Conservation (phyloP, 2,888 invertebrate genomes). For the Cancer borealis region DNA sequence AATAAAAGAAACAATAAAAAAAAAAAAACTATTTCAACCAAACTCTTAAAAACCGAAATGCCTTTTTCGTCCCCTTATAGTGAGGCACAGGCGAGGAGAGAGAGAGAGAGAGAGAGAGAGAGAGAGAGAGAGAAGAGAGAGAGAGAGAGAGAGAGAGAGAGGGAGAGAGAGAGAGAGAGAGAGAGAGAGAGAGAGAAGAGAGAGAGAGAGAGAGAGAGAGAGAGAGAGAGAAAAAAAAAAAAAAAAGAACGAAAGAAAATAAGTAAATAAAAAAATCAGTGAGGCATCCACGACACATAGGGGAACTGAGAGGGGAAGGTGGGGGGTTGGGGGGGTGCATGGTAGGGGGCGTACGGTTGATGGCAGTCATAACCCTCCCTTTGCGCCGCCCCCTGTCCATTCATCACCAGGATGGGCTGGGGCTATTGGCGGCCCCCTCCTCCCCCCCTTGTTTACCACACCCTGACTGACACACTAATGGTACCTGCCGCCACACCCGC, state of each 20-base stretch:
- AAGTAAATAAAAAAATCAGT: neutral
- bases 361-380: conserved; percentile 1
- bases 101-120: neutral
- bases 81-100: neutral
- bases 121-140: neutral
- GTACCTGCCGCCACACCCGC: neutral
- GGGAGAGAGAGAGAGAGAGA: neutral
- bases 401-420: conserved; percentile 25
- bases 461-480: conserved; percentile 37
- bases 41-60: neutral
- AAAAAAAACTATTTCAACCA: neutral
- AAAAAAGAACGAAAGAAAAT: neutral
- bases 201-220: conserved; percentile 48
- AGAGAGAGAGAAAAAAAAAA: neutral
- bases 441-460: neutral
- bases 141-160: conserved; percentile 44
- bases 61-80: neutral
- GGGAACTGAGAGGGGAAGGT: neutral
- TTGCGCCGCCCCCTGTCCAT: neutral
- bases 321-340: neutral
- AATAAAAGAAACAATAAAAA: neutral
- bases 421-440: conserved; percentile 25
- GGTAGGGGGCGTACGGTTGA: neutral
- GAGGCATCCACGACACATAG: neutral
- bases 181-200: neutral